Conservation (phyloP, 2,797 vertebrate species). For the Galagoides demidoff region DNA sequence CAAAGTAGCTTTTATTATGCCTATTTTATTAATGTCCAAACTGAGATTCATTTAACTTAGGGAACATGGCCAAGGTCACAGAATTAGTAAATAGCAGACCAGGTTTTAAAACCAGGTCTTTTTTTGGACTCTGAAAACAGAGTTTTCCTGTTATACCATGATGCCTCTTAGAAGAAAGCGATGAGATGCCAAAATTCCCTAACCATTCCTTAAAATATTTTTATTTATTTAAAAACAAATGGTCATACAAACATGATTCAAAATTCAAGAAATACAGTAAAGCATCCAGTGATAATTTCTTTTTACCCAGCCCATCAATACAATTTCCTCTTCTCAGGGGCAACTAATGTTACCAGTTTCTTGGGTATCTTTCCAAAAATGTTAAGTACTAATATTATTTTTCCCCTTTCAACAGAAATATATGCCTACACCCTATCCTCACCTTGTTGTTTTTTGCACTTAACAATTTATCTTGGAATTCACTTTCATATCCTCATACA, state of each 20-base stretch:
- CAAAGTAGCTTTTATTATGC: constrained; percentile 65
- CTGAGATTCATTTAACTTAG: constrained; percentile 43
- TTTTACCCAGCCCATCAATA: not conserved
- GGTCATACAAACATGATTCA: not conserved
- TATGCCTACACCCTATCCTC: not conserved
- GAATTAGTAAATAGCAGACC: constrained; percentile 33
- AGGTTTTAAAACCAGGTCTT: constrained; percentile 21
- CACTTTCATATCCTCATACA: not conserved
- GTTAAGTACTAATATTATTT: constrained; percentile 29
- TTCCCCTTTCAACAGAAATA: constrained; percentile 33
- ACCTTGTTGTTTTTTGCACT: not conserved
- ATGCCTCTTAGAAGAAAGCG: constrained; percentile 28
- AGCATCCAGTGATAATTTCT: not conserved
- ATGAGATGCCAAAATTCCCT: constrained; percentile 48
- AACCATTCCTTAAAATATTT: not conserved
- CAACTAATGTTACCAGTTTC: not conserved
- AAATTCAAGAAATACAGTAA: not conserved
- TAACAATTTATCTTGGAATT: not conserved
- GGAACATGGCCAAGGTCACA: constrained; percentile 54
- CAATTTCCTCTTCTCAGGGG: not conserved
- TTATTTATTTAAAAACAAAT: constrained; percentile 26
- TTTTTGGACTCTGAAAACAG: not conserved
- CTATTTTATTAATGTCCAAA: constrained; percentile 11
- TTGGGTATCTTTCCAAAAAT: not conserved
- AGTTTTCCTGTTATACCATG: not conserved